Conservation (phyloP, 2,797 vertebrate species). For the Leptatherina wallacei region DNA sequence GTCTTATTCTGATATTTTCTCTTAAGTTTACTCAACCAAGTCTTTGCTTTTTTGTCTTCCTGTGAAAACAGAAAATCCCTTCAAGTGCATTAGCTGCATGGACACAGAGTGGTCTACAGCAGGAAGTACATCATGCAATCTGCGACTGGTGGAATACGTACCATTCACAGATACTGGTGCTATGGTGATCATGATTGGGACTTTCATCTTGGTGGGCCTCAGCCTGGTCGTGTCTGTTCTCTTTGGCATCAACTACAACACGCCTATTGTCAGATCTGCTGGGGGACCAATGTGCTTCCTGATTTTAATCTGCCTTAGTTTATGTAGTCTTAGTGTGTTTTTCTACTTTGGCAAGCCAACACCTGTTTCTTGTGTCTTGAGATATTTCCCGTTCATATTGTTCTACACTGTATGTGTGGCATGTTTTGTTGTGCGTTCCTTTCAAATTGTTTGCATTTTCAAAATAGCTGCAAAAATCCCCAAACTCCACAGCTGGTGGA, state of each 20-base stretch:
- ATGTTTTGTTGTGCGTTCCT: conserved; percentile 85
- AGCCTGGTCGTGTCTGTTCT: conserved; percentile 64
- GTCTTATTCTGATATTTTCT: no score
- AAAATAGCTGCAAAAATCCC: conserved; percentile 85
- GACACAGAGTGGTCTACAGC: conserved; percentile 81
- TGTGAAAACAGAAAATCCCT: conserved; percentile 65
- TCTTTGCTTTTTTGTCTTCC: not conserved
- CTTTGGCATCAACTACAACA: conserved; percentile 81
- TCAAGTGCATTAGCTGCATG: conserved; percentile 71
- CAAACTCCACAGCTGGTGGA: conserved; percentile 79
- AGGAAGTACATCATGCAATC: conserved; percentile 80
- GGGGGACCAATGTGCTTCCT: conserved; percentile 87
- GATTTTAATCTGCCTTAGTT: conserved; percentile 82
- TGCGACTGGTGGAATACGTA: conserved; percentile 76
- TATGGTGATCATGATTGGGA: conserved; percentile 62
- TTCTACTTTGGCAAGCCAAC: conserved; percentile 84
- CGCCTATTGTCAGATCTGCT: conserved; percentile 87
- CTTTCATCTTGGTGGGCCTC: conserved; percentile 68
- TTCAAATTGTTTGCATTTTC: conserved; percentile 89
- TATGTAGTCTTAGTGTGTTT: conserved; percentile 77
- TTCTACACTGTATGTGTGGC: conserved; percentile 83
- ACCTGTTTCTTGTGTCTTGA: conserved; percentile 77
- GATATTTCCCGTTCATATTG: conserved; percentile 72
- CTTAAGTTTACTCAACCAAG: no score
- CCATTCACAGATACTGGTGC: conserved; percentile 71